Conservation (phyloP, 2,797 vertebrate genomes). For the Synanceia verrucosa region DNA sequence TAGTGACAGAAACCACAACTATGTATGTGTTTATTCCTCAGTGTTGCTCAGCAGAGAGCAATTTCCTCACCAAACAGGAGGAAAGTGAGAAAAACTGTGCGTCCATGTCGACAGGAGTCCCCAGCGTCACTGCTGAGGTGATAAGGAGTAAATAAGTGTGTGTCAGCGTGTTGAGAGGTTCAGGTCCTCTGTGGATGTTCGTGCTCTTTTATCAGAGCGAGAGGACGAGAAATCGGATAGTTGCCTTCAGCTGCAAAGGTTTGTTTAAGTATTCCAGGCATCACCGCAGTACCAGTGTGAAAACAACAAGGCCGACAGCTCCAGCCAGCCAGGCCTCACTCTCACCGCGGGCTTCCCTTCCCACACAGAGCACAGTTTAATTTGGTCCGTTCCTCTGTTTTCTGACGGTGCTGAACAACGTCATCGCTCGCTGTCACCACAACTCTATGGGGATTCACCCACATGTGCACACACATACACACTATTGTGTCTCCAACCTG, state of each 20-base stretch:
- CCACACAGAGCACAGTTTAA: constrained; percentile 50
- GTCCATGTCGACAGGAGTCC: neutral
- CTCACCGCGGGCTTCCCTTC: constrained; percentile 41
- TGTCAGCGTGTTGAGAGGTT: neutral
- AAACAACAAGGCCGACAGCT: constrained; percentile 59
- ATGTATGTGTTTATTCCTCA: constrained; percentile 62
- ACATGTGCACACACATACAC: neutral
- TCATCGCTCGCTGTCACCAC: constrained; percentile 55
- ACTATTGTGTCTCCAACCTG: neutral
- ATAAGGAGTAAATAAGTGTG: neutral
- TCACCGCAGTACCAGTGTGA: constrained; percentile 47
- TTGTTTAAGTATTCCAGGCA: constrained; percentile 53
- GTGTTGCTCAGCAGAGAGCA: constrained; percentile 42
- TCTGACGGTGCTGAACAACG: constrained; percentile 53
- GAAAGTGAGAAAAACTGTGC: constrained; percentile 36
- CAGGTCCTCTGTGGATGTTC: neutral
- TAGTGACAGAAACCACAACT: constrained; percentile 67
- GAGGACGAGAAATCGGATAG: constrained; percentile 42
- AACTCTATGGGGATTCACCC: constrained; percentile 52
- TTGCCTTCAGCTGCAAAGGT: constrained; percentile 36
- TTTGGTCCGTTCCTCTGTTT: constrained; percentile 59
- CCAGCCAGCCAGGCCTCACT: constrained; percentile 33
- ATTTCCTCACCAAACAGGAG: constrained; percentile 25
- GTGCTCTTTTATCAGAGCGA: constrained; percentile 12
- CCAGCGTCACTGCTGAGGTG: neutral